phyloP scores from a whole-genome alignment of 2,113 vertebrate genomes.

The Nymphicus hollandicus region DNA sequence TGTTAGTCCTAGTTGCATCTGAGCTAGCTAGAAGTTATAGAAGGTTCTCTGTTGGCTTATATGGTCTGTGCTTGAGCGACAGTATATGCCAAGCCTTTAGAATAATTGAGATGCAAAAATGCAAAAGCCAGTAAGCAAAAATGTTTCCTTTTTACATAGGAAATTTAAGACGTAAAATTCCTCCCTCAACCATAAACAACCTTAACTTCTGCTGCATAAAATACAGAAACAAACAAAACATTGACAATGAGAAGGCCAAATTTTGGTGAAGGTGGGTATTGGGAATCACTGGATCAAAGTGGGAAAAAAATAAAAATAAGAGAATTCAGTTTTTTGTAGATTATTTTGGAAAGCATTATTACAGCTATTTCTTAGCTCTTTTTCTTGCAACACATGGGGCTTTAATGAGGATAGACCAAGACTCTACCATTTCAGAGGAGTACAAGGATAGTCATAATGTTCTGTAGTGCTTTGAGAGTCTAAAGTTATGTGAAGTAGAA shows the following conservation, averaged over 20 bases:
- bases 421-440: not conserved
- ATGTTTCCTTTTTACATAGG: accelerated
- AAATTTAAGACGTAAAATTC: not conserved
- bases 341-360: not conserved
- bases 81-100: not conserved
- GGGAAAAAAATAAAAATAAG: not conserved
- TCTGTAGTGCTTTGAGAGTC: not conserved
- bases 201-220: not conserved
- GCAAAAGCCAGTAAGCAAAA: not conserved
- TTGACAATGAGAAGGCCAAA: accelerated
- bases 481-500: not conserved
- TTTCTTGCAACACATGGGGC: accelerated
- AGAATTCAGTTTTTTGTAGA: not conserved
- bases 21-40: not conserved
- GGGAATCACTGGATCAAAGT: not conserved
- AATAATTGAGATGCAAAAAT: not conserved
- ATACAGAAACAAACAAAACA: not conserved
- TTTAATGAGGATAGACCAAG: not conserved
- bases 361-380: not conserved
- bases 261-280: not conserved
- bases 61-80: not conserved
- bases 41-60: not conserved
- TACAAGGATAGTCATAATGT: not conserved
- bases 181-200: not conserved
- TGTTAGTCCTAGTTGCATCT: not conserved